Base-by-base conservation (phyloP, 2,113 vertebrate genomes). In the Pseudorhombus dupliciocellatus region DNA sequence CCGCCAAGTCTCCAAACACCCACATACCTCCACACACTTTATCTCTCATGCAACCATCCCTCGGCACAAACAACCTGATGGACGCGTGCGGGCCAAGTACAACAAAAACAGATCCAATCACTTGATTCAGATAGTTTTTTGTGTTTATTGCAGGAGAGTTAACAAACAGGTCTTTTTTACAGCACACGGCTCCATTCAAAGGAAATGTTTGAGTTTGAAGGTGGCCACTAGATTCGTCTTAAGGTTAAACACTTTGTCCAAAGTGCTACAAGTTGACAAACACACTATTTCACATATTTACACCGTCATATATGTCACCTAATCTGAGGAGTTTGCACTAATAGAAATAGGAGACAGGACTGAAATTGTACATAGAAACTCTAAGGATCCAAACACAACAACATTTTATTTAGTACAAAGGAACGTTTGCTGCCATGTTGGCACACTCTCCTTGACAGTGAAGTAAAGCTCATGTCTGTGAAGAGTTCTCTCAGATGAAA, bases 21-120 rank as follows among this genome's bases (percentile, higher is more conserved):
- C 70, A 76, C 82, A 86, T 91, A 91, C 89, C 89, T 91, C 87
- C 89, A 82, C 89, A 80, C 80, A 77, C 83, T 87, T 87, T 86
- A 88, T 89, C 90, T 86, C 79, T 90, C 90, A 89, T 79, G 85
- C 91, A 78, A 78, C 44, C 34, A 25, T 50, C 25, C 14, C 66
- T 77, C 1, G 21, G 26, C 50, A 81, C 75, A 86, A 85, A 83
- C 76, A 80, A 83, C 66, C 75, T 70, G 60, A 59, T 69, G 52
- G 62, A 72, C 66, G 66, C 70, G 76, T 68, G 54, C 56, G 73
- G 24, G 42, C 26, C 56, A 60, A 86, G 42, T 37, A 66, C 73
- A 66, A 82, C 57, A 83, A 58, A 37, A 54, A 68, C 8, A 68
- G 18, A 79, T 77, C 70, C 52, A 48, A 71, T 81, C 40, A 56